Percentiles rank a stretch among this genome's conserved stretches.
Evolutionary conservation across 1,140 invertebrate genomes (phyloP).

Genomic region (Colletes gigas): DNA sequence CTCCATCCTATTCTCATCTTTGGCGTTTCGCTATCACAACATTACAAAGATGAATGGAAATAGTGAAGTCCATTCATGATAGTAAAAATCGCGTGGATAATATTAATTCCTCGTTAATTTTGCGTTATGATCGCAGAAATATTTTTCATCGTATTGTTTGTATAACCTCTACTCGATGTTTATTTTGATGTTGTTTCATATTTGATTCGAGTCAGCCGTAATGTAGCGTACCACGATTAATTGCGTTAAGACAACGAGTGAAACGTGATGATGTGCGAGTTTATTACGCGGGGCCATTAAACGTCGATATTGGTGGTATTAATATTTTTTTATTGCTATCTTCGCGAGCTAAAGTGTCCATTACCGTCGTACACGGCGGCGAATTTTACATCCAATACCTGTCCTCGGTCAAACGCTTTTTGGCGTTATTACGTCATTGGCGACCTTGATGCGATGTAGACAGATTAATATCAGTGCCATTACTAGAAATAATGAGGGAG

Average conservation of each 20-base stretch:
- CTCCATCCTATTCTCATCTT: too few species aligned
- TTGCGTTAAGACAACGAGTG: neutral
- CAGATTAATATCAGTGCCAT: neutral
- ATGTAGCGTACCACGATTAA: neutral
- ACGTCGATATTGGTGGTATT: neutral
- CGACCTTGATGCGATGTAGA: neutral
- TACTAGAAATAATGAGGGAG: neutral
- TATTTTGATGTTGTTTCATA: too few species aligned
- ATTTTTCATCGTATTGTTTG: too few species aligned
- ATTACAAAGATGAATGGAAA: too few species aligned
- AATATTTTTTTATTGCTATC: constrained; percentile 1
- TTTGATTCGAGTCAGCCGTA: too few species aligned
- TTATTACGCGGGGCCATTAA: neutral
- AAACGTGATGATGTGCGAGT: neutral
- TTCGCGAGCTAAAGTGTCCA: neutral
- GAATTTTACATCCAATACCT: neutral
- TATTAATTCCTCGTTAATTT: too few species aligned
- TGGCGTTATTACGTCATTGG: constrained; percentile 3
- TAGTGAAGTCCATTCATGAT: too few species aligned
- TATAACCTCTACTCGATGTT: too few species aligned
- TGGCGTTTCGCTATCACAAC: too few species aligned
- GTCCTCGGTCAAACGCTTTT: constrained; percentile 2
- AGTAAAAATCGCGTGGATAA: too few species aligned
- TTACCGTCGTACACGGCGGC: neutral
- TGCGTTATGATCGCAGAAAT: too few species aligned